Evolutionary conservation across 2,888 invertebrate species (phyloP), one percentile per base, ranked within the genome.

Genomic region (Synanthedon formicaeformis): DNA sequence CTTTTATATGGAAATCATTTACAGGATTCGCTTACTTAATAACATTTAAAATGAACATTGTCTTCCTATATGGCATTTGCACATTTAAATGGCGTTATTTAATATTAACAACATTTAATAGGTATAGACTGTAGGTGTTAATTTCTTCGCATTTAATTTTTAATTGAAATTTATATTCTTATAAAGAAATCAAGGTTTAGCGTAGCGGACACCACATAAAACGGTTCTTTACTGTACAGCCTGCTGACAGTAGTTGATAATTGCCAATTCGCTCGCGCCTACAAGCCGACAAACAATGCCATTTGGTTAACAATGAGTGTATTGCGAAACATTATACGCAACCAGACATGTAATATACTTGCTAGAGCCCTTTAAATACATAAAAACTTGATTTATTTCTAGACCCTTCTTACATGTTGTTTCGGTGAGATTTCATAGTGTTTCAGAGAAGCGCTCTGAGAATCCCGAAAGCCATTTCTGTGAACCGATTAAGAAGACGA

Each of bases 261-360:
- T 45, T 45, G 45, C 45, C 12, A 45, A 11, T 45, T 45, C 14
- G 13, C 13, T n/a, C 13, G 45, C 45, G 14, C 45, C 14, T 45
- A 34, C 34, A 10, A 10, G 8, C 34, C 45, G 45, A n/a, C 45
- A n/a, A 14, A 13, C 34, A 34, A 23, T 40, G 41, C 14, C 13
- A n/a, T 14, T 11, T 13, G 51, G n/a, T 51, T 51, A 40, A 51
- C n/a, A 51, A 51, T 51, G 13, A 50, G 50, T 50, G 10, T 4
- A 27, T 51, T 51, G 40, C 51, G 51, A 51, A 40, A 50, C 40
- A n/a, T 40, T 51, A 40, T 51, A 51, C 14, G 51, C 16, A 51
- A 51, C 14, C 3, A 40, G 14, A 45, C 45, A 45, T 12, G 45
- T 14, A 45, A 45, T 45, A 13, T 1, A 34, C 34, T 34, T 34